phyloP scores from a whole-genome alignment of 2,113 vertebrate species.

The Riparia riparia region DNA sequence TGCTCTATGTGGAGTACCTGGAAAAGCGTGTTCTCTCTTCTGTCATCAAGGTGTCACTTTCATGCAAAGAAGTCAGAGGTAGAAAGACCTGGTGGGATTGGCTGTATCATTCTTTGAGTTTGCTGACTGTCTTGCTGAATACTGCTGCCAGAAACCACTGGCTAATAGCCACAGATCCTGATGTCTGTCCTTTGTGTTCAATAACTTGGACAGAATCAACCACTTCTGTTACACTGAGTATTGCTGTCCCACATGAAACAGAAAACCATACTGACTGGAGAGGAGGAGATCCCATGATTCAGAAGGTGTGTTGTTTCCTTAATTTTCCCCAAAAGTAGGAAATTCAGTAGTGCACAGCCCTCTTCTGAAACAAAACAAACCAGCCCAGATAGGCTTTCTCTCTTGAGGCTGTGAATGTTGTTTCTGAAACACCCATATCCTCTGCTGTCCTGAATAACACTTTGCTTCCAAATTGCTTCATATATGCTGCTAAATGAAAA shows the following conservation, averaged over 20 bases:
- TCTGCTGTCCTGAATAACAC: not conserved
- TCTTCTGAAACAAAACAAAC: not conserved
- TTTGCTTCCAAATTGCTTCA: not conserved
- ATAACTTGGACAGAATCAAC: not conserved
- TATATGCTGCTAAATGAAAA: not conserved
- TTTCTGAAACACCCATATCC: not conserved
- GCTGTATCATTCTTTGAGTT: not conserved
- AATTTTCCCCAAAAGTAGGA: not conserved
- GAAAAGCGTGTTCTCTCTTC: not conserved
- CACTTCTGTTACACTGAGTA: not conserved
- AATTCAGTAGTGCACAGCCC: not conserved
- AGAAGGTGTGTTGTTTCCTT: not conserved
- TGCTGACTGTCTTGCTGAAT: not conserved
- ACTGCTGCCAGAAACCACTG: not conserved
- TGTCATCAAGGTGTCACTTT: not conserved
- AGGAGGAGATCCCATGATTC: not conserved
- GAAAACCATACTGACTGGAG: not conserved
- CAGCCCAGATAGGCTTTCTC: not conserved
- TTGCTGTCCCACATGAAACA: not conserved
- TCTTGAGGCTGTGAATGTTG: not conserved
- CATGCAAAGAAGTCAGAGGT: not conserved
- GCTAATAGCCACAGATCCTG: not conserved
- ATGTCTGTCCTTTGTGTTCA: not conserved
- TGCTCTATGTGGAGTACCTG: not conserved
- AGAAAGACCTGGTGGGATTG: not conserved